Evolutionary conservation across 2,888 invertebrate species (phyloP), one percentile per base, ranked within the genome.

Genomic region (Drosophila crucigera): DNA sequence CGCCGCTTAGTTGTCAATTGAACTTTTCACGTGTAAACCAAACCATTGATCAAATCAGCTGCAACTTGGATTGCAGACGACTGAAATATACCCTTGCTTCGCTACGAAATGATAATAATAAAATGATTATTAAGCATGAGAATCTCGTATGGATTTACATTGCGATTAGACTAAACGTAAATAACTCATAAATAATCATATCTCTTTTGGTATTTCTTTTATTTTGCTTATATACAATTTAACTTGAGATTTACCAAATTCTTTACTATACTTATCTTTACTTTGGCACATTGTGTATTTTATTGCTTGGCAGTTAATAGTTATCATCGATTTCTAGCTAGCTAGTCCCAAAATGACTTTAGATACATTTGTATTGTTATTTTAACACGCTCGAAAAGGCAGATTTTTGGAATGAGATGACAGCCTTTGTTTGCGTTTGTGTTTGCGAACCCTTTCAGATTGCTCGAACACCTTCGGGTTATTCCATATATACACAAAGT

Each of bases 11-110:
- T 71, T 85, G 78, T 76, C 86, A 89, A 83, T 67, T 79, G 72
- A 80, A 76, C 63, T 76, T 85, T 83, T 80, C 68, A 71, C 60
- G 73, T 76, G 76, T 76, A 56, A 68, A 60, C 71, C 64, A 75
- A 83, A 75, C 87, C 75, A 87, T 87, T 77, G 84, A 91, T 91
- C 87, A 91, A 80, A 82, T 66, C 71, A 70, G 30, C 25, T 43
- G 14, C 52, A 2, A n/a, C 3, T 3, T 10, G 4, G 4, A 9
- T n/a, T 4, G 39, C 16, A 16, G n/a, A 33, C 58, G 80, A 50
- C 14, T 6, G 14, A 1, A 4, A 19, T 3, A 79, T 68, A 62
- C 74, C 7, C 79, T 73, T n/a, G 11, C 50, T 11, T 4, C 4
- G 3, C 52, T 4, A 25, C 54, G 3, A 4, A 16, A 0, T 43